A percentile compares a stretch with the other conserved stretches of the same genome.
Conservation (phyloP, 2,888 invertebrate genomes). For the Drosophila merina region DNA sequence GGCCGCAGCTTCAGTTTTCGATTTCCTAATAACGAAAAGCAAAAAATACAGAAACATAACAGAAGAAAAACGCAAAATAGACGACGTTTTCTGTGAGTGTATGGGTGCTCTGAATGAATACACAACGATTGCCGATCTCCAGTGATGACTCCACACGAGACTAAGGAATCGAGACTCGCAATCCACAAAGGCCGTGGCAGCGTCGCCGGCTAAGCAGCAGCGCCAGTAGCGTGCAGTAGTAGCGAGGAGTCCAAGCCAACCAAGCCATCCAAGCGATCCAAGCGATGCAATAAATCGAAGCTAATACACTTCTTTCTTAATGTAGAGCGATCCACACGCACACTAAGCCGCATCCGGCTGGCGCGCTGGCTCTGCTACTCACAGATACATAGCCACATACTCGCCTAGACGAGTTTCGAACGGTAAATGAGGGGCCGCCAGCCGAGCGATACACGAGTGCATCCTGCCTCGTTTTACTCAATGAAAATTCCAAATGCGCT, state of each 20-base stretch:
- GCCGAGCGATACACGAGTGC: conserved; percentile 48
- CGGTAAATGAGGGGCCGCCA: conserved; percentile 70
- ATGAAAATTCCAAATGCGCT: conserved; percentile 76
- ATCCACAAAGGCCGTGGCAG: conserved; percentile 42
- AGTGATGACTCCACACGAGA: conserved; percentile 43
- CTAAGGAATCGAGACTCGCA: conserved; percentile 22
- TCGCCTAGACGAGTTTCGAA: conserved; percentile 73
- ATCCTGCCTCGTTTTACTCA: conserved; percentile 77
- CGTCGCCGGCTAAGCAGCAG: conserved; percentile 17
- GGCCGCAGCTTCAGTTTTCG: conserved; percentile 60
- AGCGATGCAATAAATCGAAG: conserved; percentile 79
- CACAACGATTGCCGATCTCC: conserved; percentile 57
- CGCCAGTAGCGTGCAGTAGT: conserved; percentile 11
- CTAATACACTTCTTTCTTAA: conserved; percentile 79
- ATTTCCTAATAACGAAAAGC: conserved; percentile 70
- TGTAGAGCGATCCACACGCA: conserved; percentile 67
- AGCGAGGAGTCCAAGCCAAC: conserved; percentile 15
- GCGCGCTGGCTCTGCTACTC: conserved; percentile 15
- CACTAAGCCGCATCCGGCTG: conserved; percentile 14
- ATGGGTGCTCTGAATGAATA: conserved; percentile 79
- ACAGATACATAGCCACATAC: conserved; percentile 33
- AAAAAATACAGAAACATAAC: conserved; percentile 24
- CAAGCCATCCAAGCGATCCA: conserved; percentile 67
- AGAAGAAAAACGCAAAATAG: conserved; percentile 67
- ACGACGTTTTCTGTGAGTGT: conserved; percentile 69